Evolutionary conservation across 2,888 invertebrate genomes (phyloP).

Genomic region (Hydropsyche betteni): DNA sequence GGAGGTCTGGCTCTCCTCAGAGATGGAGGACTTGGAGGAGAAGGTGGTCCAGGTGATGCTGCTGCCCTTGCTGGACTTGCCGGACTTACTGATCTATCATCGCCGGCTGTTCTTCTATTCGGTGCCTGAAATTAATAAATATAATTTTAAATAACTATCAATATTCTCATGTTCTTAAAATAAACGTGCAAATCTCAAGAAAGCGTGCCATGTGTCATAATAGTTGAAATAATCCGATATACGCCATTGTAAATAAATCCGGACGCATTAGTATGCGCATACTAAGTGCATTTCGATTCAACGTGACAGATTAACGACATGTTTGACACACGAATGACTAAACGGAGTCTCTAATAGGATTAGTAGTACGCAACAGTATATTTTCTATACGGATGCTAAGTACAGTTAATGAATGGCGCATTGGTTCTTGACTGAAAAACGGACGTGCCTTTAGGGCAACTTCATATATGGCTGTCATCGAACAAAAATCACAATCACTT

Average conservation of each 20-base stretch:
- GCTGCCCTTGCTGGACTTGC: constrained; percentile 59
- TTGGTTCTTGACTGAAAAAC: too few species aligned
- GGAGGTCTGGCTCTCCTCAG: constrained; percentile 60
- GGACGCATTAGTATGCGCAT: constrained; percentile 19
- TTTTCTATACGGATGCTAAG: too few species aligned
- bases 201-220: too few species aligned
- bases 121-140: constrained; percentile 41
- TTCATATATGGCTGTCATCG: too few species aligned
- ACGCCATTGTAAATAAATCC: not conserved
- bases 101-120: constrained; percentile 54
- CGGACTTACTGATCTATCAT: constrained; percentile 53
- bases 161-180: not conserved
- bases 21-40: constrained; percentile 58
- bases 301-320: constrained; percentile 6
- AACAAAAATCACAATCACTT: too few species aligned
- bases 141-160: not conserved
- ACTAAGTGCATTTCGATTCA: constrained; percentile 14
- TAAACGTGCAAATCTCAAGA: too few species aligned
- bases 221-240: too few species aligned
- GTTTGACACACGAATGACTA: constrained; percentile 10
- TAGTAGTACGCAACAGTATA: not conserved
- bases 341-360: constrained; percentile 19
- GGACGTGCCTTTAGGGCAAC: too few species aligned
- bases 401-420: too few species aligned
- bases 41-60: constrained; percentile 56